Percentiles rank a stretch among this genome's conserved stretches.
Conservation (phyloP, 2,888 invertebrate genomes). For the Mylabris sibirica region DNA sequence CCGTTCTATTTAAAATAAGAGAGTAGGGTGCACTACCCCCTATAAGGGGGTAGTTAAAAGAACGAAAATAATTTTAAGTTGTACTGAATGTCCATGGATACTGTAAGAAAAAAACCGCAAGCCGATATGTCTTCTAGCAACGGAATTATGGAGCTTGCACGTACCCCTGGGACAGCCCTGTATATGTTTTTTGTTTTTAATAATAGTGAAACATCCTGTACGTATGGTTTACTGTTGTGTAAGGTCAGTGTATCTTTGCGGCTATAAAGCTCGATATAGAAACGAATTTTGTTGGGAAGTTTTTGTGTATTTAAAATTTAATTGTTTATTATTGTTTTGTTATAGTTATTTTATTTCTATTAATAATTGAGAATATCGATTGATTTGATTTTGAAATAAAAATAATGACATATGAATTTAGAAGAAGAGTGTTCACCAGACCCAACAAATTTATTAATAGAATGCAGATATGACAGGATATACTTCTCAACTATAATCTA, state of each 20-base stretch:
- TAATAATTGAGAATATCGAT: constrained; percentile 30
- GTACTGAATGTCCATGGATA: too few species aligned
- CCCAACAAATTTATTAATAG: constrained; percentile 36
- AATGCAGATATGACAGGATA: constrained; percentile 32
- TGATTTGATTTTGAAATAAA: constrained; percentile 34
- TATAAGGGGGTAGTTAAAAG: too few species aligned
- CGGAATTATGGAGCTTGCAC: too few species aligned
- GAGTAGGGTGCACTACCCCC: too few species aligned
- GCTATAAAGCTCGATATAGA: neutral
- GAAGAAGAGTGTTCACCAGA: constrained; percentile 31
- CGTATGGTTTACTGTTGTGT: neutral
- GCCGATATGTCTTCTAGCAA: too few species aligned
- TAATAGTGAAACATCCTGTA: neutral
- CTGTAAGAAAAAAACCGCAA: too few species aligned
- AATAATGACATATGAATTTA: constrained; percentile 22
- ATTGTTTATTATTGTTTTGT: neutral
- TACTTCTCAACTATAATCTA: constrained; percentile 26
- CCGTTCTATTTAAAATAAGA: too few species aligned
- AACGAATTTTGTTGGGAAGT: neutral
- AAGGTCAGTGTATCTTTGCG: constrained; percentile 14
- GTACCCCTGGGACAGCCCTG: too few species aligned
- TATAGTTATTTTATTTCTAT: constrained; percentile 22
- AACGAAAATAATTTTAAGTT: too few species aligned
- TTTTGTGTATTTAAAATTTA: neutral
- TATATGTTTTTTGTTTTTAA: neutral